Conservation (phyloP, 1,140 invertebrate genomes). For the Drosophila ohnishii region DNA sequence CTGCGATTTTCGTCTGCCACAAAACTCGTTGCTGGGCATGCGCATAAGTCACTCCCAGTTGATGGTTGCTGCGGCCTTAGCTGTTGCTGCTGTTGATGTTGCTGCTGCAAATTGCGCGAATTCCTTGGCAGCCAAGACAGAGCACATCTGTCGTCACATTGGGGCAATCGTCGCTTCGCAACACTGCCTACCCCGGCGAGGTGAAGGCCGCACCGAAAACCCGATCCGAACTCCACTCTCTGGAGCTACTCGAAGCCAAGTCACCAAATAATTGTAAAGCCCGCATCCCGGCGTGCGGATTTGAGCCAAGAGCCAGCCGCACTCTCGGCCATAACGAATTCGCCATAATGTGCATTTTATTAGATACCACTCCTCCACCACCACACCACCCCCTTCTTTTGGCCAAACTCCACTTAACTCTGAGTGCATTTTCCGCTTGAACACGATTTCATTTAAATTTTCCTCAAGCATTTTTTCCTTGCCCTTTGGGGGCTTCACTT, state of each 20-base stretch:
- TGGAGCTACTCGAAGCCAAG: constrained; percentile 25
- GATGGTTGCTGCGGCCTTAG: constrained; percentile 18
- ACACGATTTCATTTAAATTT: constrained; percentile 78
- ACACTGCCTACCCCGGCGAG: constrained; percentile 28
- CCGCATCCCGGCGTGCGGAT: constrained; percentile 29
- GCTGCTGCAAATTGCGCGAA: constrained; percentile 67
- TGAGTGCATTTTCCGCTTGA: constrained; percentile 74
- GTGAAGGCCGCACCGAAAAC: constrained; percentile 49
- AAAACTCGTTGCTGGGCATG: constrained; percentile 65
- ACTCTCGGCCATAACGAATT: constrained; percentile 70
- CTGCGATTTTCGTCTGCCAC: constrained; percentile 50
- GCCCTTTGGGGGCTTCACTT: constrained; percentile 56
- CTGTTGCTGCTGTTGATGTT: constrained; percentile 11
- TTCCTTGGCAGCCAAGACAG: constrained; percentile 51
- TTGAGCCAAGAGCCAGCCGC: constrained; percentile 30
- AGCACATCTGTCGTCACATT: constrained; percentile 71
- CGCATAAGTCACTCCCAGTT: constrained; percentile 68
- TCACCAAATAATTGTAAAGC: constrained; percentile 55
- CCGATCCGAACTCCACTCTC: constrained; percentile 22
- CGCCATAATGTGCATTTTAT: constrained; percentile 76
- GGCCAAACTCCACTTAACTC: constrained; percentile 38
- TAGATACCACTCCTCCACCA: constrained; percentile 42
- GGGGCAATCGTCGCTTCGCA: constrained; percentile 29
- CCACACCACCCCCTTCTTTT: background rate
- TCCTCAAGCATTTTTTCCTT: constrained; percentile 52